A percentile compares a stretch with the other conserved stretches of the same genome.
Conservation (phyloP, 2,888 invertebrate species). For the Machimus rusticus region DNA sequence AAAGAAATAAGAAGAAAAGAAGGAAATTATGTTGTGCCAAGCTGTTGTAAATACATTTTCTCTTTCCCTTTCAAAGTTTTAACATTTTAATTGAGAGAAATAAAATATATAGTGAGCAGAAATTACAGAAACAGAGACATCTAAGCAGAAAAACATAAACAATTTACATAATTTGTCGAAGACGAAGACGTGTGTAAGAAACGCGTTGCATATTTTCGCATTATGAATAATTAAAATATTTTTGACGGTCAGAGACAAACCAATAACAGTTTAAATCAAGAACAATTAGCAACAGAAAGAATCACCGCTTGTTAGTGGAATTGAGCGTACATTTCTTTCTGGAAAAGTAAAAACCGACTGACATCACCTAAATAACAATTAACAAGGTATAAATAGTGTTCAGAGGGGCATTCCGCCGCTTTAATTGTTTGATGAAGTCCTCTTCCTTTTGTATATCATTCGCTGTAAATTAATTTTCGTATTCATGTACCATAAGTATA, state of each 20-base stretch:
- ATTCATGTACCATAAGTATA: neutral
- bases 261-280: neutral
- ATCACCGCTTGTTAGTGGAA: neutral
- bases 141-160: neutral
- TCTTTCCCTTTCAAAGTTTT: neutral
- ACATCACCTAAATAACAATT: conserved; percentile 17
- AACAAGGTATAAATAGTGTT: conserved; percentile 12
- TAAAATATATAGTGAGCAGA: neutral
- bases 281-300: neutral
- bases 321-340: neutral
- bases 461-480: conserved; percentile 1
- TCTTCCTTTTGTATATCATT: neutral
- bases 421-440: neutral
- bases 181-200: neutral
- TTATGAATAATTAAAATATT: neutral
- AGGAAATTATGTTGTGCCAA: conserved; percentile 26
- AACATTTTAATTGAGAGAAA: neutral
- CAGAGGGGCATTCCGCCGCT: neutral
- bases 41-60: conserved; percentile 30
- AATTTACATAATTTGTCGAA: neutral
- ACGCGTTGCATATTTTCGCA: neutral
- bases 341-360: neutral
- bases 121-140: neutral
- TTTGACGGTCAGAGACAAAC: neutral
- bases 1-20: neutral